Base-by-base conservation (phyloP, 2,113 vertebrate species). In the Charadrius vociferus region DNA sequence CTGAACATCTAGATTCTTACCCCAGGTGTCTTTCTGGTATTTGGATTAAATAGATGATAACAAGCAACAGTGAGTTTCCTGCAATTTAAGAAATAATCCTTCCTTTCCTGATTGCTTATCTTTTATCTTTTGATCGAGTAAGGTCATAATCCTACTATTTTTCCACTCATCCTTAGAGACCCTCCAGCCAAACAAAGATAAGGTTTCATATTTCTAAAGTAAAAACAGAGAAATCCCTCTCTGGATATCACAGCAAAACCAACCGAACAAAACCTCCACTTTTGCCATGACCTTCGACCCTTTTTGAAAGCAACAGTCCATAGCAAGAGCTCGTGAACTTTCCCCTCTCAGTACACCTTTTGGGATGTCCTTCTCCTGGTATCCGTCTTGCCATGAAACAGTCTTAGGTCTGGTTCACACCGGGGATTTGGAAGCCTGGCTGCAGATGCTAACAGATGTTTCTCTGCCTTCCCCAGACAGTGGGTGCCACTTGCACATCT, bases 11-110 rank as follows among this genome's bases (percentile, higher is more conserved):
- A 5, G 6, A 73, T 88, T 94, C 78, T 41, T 75, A 77, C 36
- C 49, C 37, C 32, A 52, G 47, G 32, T 73, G 23, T 59, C 74
- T 85, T 89, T 81, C 74, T 6, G 9, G 15, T 87, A 47, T 86
- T 94, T 95, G 50, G 90, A 77, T 95, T 80, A 95, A 95, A 85
- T 16, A 89, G 52, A 66, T 43, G 26, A 77, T 91, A 95, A 91
- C 43, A 91, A 87, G 58, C 27, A 91, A 85, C 58, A 52, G 43
- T 0, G 0, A 87, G 34, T 85, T 93, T 79, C 73, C 49, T 56
- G 70, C 81, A 87, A 50, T 81, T 82, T 71, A 89, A 86, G 83
- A 47, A 94, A 74, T 50, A 95, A 94, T 83, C 50, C 59, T 80
- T 73, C 45, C 26, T 73, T 70, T 95, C 74, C 86, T 53, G 26